phyloP scores from a whole-genome alignment of 2,888 invertebrate species.

The Idaea straminata region DNA sequence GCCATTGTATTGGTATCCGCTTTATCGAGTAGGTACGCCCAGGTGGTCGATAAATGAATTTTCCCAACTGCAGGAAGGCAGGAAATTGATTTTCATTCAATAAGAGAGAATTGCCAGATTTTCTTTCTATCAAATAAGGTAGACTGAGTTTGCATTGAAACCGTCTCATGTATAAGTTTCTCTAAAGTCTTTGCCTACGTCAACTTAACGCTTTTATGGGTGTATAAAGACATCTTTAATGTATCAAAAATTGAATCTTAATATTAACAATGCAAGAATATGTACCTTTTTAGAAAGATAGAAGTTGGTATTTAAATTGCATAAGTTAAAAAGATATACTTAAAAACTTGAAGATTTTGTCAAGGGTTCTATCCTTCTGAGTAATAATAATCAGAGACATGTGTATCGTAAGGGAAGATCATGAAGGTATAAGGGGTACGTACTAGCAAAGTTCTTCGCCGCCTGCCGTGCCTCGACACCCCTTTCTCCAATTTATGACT shows the following conservation, averaged over 20 bases:
- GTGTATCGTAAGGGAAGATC: constrained; percentile 10
- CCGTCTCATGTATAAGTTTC: constrained; percentile 30
- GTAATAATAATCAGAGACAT: not conserved
- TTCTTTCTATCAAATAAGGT: constrained; percentile 38
- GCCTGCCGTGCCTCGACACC: constrained; percentile 64
- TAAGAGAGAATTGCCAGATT: constrained; percentile 43
- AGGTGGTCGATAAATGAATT: constrained; percentile 64
- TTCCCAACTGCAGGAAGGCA: constrained; percentile 51
- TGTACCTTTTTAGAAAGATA: no score
- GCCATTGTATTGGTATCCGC: constrained; percentile 48
- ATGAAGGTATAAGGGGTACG: constrained; percentile 25
- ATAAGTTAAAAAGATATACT: no score
- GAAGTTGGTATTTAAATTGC: no score
- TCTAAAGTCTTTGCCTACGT: constrained; percentile 8
- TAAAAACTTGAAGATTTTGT: no score
- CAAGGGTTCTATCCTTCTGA: not conserved
- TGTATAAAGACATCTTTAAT: not conserved
- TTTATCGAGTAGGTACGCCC: constrained; percentile 54
- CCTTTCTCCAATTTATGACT: constrained; percentile 73
- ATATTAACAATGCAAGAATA: no score
- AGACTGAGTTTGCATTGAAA: constrained; percentile 31
- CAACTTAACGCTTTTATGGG: not conserved
- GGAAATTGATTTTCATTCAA: constrained; percentile 61
- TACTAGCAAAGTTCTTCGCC: constrained; percentile 47
- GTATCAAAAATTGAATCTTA: no score